Conservation (phyloP, 2,113 vertebrate species). For the Chlorodrepanis virens region DNA sequence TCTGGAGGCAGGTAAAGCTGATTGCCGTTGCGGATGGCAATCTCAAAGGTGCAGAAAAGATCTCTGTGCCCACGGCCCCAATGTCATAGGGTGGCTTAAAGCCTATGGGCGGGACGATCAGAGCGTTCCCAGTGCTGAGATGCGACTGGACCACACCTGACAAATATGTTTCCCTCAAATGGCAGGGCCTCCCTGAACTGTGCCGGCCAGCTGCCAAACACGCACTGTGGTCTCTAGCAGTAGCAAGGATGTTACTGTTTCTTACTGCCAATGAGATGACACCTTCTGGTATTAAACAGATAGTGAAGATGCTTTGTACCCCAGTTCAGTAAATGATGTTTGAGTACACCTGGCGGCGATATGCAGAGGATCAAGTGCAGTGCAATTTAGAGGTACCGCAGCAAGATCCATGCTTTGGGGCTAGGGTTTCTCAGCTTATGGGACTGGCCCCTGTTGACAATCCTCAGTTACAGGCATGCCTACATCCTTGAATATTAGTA, state of each 20-base stretch:
- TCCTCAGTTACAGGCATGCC: background rate
- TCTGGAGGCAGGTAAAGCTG: background rate
- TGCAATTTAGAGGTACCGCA: background rate
- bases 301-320: background rate
- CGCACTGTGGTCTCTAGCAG: background rate
- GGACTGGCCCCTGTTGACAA: background rate
- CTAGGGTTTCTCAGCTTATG: background rate
- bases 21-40: background rate
- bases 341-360: background rate
- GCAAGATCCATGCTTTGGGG: background rate
- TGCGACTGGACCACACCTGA: too few species aligned
- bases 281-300: background rate
- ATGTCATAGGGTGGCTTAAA: background rate
- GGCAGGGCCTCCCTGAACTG: background rate
- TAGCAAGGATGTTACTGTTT: background rate
- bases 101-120: background rate
- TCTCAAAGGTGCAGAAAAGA: background rate
- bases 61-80: background rate
- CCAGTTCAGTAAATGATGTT: background rate
- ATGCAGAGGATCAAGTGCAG: background rate
- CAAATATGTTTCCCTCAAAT: background rate
- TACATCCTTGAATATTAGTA: background rate
- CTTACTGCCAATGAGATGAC: background rate
- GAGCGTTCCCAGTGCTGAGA: background rate
- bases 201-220: background rate